Evolutionary conservation across 2,113 vertebrate species (phyloP).

Genomic region (Notothenia coriiceps): DNA sequence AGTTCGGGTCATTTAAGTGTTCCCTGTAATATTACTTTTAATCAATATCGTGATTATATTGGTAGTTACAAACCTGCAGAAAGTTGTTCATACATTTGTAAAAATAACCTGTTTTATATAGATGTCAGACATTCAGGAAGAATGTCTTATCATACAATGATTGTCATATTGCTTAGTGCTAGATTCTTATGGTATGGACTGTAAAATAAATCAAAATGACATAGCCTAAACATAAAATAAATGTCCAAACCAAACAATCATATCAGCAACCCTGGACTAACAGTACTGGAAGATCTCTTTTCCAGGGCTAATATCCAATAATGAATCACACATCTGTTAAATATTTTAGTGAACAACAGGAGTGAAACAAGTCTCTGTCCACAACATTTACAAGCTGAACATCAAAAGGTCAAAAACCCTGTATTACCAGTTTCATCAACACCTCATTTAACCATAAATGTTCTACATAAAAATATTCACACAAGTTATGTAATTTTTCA

Average conservation of each 20-base stretch:
- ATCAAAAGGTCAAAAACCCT: neutral
- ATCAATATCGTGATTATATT: neutral
- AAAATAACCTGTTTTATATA: neutral
- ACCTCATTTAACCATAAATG: neutral
- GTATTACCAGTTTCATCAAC: neutral
- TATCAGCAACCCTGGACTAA: neutral
- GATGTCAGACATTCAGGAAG: neutral
- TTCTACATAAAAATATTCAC: neutral
- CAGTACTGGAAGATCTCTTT: neutral
- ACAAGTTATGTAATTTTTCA: neutral
- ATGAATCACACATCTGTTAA: no score
- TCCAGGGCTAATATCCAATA: no score
- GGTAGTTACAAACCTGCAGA: neutral
- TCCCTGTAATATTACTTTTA: neutral
- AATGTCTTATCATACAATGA: neutral
- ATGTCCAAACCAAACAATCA: neutral
- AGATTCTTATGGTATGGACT: neutral
- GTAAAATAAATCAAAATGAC: neutral
- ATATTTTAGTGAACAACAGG: no score
- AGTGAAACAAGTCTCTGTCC: neutral
- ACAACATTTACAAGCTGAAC: neutral
- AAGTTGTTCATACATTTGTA: neutral
- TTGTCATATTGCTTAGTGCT: conserved; percentile 25
- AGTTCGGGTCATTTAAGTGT: neutral
- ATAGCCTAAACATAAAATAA: neutral